phyloP scores from a whole-genome alignment of 2,888 invertebrate species.

The Cancer borealis region DNA sequence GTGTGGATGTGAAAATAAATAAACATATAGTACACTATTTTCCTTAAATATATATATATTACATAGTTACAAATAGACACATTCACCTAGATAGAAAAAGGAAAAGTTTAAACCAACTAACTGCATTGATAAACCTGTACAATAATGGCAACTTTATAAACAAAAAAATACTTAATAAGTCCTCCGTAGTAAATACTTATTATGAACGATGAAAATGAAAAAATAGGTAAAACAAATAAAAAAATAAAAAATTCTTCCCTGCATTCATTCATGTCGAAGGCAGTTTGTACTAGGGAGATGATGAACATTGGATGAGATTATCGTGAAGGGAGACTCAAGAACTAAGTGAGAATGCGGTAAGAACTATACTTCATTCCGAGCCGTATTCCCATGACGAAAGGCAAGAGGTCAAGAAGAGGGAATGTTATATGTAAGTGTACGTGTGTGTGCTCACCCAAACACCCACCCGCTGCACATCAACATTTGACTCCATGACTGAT shows the following conservation, averaged over 20 bases:
- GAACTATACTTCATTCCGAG: not conserved
- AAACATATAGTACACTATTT: not conserved
- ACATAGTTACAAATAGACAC: constrained; percentile 16
- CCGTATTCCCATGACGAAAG: not conserved
- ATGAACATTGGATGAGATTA: not conserved
- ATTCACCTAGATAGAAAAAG: not conserved
- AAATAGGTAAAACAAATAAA: not conserved
- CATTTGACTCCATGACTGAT: not conserved
- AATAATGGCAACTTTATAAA: not conserved
- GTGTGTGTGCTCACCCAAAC: not conserved
- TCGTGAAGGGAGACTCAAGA: not conserved
- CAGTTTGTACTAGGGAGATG: constrained; percentile 43
- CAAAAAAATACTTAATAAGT: not conserved
- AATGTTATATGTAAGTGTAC: too few relatives aligned
- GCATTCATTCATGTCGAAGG: not conserved
- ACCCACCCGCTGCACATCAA: not conserved
- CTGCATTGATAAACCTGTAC: not conserved
- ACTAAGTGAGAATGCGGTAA: not conserved
- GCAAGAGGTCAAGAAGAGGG: not conserved
- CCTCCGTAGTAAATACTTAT: not conserved
- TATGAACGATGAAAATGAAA: not conserved
- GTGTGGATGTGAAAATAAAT: not conserved
- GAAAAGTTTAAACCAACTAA: not conserved
- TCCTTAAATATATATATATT: not conserved
- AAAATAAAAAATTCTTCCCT: not conserved